Evolutionary conservation across 2,113 vertebrate species (phyloP), one percentile per base, ranked within the genome.

Genomic region (Machaerirhynchus nigripectus): DNA sequence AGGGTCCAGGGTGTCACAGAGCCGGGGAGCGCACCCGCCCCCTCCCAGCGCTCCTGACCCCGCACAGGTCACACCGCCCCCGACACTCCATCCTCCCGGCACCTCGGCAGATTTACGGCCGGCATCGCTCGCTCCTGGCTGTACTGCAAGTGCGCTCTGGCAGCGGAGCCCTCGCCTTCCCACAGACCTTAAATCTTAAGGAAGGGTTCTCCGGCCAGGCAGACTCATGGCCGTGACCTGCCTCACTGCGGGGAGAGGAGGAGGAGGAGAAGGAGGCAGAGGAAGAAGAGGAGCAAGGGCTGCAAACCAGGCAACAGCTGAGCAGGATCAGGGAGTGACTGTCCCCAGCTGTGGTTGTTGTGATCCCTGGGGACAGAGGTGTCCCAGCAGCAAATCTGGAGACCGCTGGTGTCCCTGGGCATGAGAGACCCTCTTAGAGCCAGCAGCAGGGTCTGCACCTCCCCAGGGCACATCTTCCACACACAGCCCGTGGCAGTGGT

Each of bases 21-120:
- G 5, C 7, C 2, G 0, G 49, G 30, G 50, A 33, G 27, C 55
- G 2, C 35, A 7, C 3, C 63, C 15, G 1, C 24, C 30, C 12
- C 31, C 67, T 2, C 49, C 6, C 35, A 31, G 6, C 0, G 0
- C 27, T 24, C 39, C 5, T 6, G 6, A 1, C 53, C 23, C 17
- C 0, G 28, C 7, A 4, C 31, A 2, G 7, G 3, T 27, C 2
- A 6, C 70, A 2, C 2, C 0, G 1, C 7, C 27, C 24, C 27
- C 13, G 0, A 4, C 15, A 0, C 7, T 9, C 19, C 61, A 10
- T 14, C 73, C 1, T 33, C 59, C 26, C 33, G 0, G 15, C 4
- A 0, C 56, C 85, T 28, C 1, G 1, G 37, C 17, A 75, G 73
- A 63, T 70, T 26, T 4, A 13, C 1, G 10, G 79, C 42, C 13